Base-by-base conservation (phyloP, 1,140 invertebrate genomes). In the Drosophila sucinea region DNA sequence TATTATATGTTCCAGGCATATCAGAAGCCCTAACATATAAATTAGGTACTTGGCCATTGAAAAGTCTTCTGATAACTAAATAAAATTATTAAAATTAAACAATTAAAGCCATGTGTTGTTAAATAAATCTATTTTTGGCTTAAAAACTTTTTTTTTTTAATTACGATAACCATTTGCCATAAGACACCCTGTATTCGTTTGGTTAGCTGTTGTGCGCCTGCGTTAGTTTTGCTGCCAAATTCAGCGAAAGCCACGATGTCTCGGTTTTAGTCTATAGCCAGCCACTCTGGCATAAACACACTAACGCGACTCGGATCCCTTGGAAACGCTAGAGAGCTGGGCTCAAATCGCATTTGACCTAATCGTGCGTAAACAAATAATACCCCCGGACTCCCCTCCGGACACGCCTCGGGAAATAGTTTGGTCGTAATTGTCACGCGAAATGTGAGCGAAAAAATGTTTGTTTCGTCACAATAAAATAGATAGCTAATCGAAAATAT, bases 331-430 rank as follows among this genome's bases (percentile, higher is more conserved):
- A 17, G 17, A 44, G 17, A 58, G 51, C 10, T 6, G 32, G 41
- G 33, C 67, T 23, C 23, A 23, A 55, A 58, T 41, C 47, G 47
- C 25, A 65, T 51, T 71, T 74, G 68, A 63, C 41, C 35, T 41
- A 35, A 68, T 47, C 27, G 51, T 61, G 56, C 66, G 77, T 79
- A 82, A 79, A 81, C 74, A 85, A 84, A 68, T 40, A 64, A 5
- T 23, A 58, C n/a, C 35, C 25, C 29, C 30, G 17, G 51, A 29
- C 25, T 11, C n/a, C n/a, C 29, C 54, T 27, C 29, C 23, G 7
- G 47, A 27, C 47, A 54, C 47, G 23, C n/a, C n/a, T 17, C 23
- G 8, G 27, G 25, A 55, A n/a, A 29, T 55, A 55, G 51, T 23
- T 55, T 55, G n/a, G n/a, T 40, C 5, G n/a, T n/a, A 40, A 33